phyloP scores from a whole-genome alignment of 2,888 invertebrate genomes.

The Ormyrus rosae region DNA sequence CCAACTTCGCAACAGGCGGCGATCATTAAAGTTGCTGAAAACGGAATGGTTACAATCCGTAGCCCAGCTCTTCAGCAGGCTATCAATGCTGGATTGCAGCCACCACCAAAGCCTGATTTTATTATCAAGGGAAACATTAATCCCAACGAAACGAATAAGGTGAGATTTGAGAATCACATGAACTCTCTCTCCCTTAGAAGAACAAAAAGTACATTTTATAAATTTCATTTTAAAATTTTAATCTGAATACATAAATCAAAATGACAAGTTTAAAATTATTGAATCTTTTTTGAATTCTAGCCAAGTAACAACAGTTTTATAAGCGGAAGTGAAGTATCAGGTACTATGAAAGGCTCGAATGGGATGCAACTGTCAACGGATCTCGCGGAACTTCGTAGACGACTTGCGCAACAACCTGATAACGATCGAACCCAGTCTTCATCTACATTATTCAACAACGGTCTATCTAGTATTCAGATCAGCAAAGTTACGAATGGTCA shows the following conservation, averaged over 20 bases:
- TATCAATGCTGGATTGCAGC: conserved; percentile 73
- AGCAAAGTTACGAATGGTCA: conserved; percentile 68
- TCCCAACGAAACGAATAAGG: conserved; percentile 45
- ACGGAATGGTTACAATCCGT: conserved; percentile 90
- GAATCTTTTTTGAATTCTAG: conserved; percentile 15
- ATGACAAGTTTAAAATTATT: neutral
- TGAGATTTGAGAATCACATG: neutral
- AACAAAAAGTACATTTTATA: neutral
- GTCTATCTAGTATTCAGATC: conserved; percentile 73
- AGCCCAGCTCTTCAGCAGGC: conserved; percentile 82
- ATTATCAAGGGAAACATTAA: conserved; percentile 71
- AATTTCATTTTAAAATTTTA: neutral
- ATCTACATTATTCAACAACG: conserved; percentile 58
- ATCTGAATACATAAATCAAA: neutral
- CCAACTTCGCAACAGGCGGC: conserved; percentile 78
- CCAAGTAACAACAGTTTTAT: conserved; percentile 56
- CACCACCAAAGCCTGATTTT: conserved; percentile 72
- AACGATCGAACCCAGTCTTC: conserved; percentile 28
- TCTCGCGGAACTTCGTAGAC: conserved; percentile 69
- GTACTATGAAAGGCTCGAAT: conserved; percentile 64
- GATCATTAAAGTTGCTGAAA: conserved; percentile 82
- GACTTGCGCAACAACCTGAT: conserved; percentile 62
- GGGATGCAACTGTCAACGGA: conserved; percentile 67
- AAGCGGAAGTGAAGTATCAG: conserved; percentile 41
- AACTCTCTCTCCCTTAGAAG: neutral